These are phyloP conservation scores for Cynopterus brachyotis DNA, from an alignment of 2,113 vertebrate genomes.

Conservation along the genomic window DNA sequence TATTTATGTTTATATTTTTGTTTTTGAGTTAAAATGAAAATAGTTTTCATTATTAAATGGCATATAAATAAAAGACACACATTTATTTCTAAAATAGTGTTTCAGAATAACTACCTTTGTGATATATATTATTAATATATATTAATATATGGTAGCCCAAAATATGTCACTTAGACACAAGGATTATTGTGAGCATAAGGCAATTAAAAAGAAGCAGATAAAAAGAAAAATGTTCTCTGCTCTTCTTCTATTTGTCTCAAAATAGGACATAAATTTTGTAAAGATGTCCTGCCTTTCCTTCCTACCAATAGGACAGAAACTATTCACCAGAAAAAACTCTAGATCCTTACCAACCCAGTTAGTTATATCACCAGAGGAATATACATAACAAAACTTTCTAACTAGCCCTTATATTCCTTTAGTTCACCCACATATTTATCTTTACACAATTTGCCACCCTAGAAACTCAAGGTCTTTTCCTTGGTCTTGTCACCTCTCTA, in stretches of 20 bases:
- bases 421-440: background rate
- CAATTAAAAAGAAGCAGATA: background rate
- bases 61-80: conserved; percentile 67
- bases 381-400: background rate
- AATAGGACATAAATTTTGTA: background rate
- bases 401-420: background rate
- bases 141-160: conserved; percentile 29
- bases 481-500: background rate
- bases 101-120: conserved; percentile 61
- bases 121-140: background rate
- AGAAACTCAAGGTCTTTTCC: background rate
- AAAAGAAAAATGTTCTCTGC: background rate
- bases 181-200: background rate
- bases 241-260: background rate
- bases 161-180: background rate
- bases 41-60: conserved; percentile 45
- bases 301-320: background rate
- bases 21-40: background rate
- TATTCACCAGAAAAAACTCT: background rate
- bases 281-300: background rate
- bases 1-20: conserved; percentile 16
- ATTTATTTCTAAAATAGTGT: conserved; percentile 64
- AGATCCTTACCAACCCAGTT: background rate
- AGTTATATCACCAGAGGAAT: background rate
- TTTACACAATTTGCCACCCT: background rate